phyloP scores from a whole-genome alignment of 2,797 vertebrate species.

The Eleutherodactylus coqui region DNA sequence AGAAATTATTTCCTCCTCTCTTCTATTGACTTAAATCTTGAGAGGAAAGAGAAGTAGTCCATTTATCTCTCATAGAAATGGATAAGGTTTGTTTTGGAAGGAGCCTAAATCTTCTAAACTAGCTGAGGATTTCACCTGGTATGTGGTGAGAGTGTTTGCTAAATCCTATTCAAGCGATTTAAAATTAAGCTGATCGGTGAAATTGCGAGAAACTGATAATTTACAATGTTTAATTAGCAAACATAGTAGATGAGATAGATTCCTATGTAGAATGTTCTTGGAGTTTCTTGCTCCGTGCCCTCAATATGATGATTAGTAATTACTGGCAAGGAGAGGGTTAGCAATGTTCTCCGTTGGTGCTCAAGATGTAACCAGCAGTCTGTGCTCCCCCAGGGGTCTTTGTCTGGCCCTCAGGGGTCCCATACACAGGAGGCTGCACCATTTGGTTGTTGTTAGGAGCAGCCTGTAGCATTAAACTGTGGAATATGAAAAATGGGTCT shows the following conservation, averaged over 20 bases:
- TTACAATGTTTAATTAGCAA: neutral
- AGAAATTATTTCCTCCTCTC: too few relatives aligned
- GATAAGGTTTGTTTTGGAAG: too few relatives aligned
- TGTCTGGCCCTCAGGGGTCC: conserved; percentile 18
- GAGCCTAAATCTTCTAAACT: too few relatives aligned
- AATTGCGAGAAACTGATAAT: neutral
- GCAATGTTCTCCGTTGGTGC: conserved; percentile 50
- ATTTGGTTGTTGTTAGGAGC: conserved; percentile 60
- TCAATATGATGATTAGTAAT: conserved; percentile 28
- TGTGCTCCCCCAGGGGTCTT: conserved; percentile 46
- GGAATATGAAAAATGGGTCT: conserved; percentile 63
- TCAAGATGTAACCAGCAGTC: conserved; percentile 61
- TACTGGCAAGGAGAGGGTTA: conserved; percentile 51
- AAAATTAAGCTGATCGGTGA: neutral
- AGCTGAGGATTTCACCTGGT: neutral
- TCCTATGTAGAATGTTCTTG: neutral
- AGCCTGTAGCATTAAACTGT: conserved; percentile 58
- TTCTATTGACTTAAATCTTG: too few relatives aligned
- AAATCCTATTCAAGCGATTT: too few relatives aligned
- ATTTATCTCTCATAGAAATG: too few relatives aligned
- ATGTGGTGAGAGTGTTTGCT: neutral
- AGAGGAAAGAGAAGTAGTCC: too few relatives aligned
- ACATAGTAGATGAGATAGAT: neutral
- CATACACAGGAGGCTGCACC: conserved; percentile 60
- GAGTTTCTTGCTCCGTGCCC: neutral